phyloP scores from a whole-genome alignment of 2,797 vertebrate genomes.

The Psittacula echo region DNA sequence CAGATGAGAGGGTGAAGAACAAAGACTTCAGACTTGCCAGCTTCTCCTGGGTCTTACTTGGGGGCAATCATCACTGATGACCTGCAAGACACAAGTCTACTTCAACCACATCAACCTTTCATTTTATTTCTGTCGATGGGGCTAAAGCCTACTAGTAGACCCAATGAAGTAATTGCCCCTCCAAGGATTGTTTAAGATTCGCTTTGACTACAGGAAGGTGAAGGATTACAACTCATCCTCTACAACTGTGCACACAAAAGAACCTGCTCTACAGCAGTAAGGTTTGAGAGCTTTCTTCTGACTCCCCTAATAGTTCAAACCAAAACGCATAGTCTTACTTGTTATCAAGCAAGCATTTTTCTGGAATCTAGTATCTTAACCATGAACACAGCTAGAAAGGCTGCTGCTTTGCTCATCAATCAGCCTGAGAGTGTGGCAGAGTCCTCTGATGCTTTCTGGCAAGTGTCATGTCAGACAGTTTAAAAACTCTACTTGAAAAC shows the following conservation, averaged over 20 bases:
- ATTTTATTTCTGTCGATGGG: not conserved
- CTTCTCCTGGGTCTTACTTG: not conserved
- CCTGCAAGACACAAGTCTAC: not conserved
- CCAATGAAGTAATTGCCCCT: not conserved
- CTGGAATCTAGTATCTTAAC: not conserved
- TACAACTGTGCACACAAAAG: not conserved
- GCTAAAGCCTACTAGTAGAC: not conserved
- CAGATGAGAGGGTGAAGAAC: not conserved
- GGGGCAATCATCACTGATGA: rapidly evolving
- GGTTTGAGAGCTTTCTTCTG: not conserved
- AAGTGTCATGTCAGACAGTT: not conserved
- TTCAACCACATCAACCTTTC: not conserved
- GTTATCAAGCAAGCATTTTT: not conserved
- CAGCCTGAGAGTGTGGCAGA: not conserved
- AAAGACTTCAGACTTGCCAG: not conserved
- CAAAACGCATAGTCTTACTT: not conserved
- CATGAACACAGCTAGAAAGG: not conserved
- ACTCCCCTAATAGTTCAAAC: not conserved
- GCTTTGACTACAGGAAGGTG: not conserved
- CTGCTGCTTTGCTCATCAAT: not conserved
- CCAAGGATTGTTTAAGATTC: not conserved
- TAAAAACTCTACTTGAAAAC: not conserved
- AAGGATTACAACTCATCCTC: not conserved
- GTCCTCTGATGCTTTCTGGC: not conserved
- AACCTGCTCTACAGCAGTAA: not conserved